Evolutionary conservation across 1,140 invertebrate species (phyloP).

Genomic region (Solenopsis invicta): DNA sequence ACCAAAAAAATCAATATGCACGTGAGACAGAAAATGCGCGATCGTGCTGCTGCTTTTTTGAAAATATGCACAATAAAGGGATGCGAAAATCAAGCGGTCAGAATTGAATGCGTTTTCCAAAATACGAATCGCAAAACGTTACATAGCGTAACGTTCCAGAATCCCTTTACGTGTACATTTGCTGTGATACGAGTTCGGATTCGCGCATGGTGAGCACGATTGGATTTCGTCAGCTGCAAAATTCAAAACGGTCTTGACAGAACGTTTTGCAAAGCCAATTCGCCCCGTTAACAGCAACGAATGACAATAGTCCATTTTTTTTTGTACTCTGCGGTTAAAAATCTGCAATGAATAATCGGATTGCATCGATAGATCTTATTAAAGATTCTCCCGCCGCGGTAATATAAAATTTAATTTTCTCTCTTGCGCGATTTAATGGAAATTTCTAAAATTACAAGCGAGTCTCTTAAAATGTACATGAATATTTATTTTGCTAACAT

Average conservation of each 20-base stretch:
- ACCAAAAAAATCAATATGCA: not conserved
- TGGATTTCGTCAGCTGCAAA: constrained; percentile 37
- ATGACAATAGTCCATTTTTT: constrained; percentile 63
- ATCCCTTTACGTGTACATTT: constrained; percentile 36
- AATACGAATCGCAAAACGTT: constrained; percentile 28
- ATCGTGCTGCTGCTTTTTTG: not conserved
- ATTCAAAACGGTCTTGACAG: constrained; percentile 41
- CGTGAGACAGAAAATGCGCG: not conserved
- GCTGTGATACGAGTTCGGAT: not conserved
- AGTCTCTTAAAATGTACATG: not conserved
- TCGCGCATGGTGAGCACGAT: constrained; percentile 30
- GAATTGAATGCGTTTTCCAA: constrained; percentile 32
- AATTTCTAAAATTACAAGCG: constrained; percentile 64
- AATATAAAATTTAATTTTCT: constrained; percentile 69
- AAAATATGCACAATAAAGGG: not conserved
- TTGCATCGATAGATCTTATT: constrained; percentile 69
- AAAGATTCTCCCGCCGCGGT: constrained; percentile 52
- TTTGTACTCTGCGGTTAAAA: not conserved
- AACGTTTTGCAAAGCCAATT: constrained; percentile 53
- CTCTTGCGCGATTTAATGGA: constrained; percentile 65
- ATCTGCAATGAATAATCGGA: not conserved
- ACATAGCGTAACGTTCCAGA: constrained; percentile 1
- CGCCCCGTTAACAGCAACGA: constrained; percentile 11
- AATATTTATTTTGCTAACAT: not conserved
- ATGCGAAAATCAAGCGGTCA: constrained; percentile 1